Conservation (phyloP, 1,140 invertebrate species). For the Drosophila lini region DNA sequence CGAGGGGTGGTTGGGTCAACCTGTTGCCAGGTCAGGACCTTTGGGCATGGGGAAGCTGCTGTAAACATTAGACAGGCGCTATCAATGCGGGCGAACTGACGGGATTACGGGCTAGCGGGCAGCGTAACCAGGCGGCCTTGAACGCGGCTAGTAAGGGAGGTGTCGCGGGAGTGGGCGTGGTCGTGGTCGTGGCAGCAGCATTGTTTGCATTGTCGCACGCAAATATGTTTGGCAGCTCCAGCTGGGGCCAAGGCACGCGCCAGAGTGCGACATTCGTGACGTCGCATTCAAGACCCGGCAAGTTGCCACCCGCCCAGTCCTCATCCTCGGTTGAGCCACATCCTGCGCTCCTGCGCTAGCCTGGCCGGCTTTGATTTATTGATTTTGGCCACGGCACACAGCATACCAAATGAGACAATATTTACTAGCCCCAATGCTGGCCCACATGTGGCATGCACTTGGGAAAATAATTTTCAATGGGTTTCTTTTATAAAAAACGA, state of each 20-base stretch:
- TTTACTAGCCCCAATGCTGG: slow-evolving; percentile 54
- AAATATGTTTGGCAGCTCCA: slow-evolving; percentile 67
- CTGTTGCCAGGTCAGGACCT: slow-evolving; percentile 63
- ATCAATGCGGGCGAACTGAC: slow-evolving; percentile 44
- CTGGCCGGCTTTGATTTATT: slow-evolving; percentile 76
- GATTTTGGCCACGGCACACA: slow-evolving; percentile 70
- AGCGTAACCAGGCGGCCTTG: slow-evolving; percentile 57
- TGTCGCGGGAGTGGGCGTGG: slow-evolving; percentile 1
- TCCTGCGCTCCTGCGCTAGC: slow-evolving; percentile 5
- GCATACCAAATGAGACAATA: slow-evolving; percentile 80
- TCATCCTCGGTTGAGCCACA: slow-evolving; percentile 5
- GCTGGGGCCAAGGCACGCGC: slow-evolving; percentile 67
- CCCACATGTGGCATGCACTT: slow-evolving; percentile 57
- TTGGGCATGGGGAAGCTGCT: slow-evolving; percentile 25
- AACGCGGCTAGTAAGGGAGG: slow-evolving; percentile 9
- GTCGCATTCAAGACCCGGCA: slow-evolving; percentile 58
- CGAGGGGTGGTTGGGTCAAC: slow-evolving; percentile 45
- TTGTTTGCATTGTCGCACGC: slow-evolving; percentile 76
- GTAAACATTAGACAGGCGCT: slow-evolving; percentile 45
- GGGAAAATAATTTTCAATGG: background rate
- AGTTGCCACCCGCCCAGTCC: background rate
- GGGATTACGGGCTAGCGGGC: slow-evolving; percentile 27
- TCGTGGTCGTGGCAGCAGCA: slow-evolving; percentile 23
- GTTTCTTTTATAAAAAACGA: background rate
- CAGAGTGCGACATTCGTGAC: slow-evolving; percentile 68